Conservation (phyloP, 1,140 invertebrate genomes). For the Vanessa tameamea region DNA sequence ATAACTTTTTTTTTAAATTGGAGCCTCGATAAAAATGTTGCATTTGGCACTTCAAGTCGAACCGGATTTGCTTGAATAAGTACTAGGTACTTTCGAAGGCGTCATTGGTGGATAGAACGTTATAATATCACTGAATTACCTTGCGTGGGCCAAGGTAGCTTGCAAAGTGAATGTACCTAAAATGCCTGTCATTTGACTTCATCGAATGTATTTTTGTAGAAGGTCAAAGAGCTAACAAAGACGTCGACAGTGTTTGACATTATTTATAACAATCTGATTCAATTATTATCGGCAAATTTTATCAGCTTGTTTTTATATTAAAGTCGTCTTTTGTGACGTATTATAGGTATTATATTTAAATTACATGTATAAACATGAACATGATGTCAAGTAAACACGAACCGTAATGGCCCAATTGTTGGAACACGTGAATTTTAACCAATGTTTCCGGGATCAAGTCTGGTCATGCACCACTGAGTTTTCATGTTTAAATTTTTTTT, state of each 20-base stretch:
- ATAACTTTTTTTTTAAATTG: background rate
- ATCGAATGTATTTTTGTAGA: constrained; percentile 34
- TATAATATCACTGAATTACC: constrained; percentile 77
- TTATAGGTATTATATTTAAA: too few relatives aligned
- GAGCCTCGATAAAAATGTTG: constrained; percentile 10
- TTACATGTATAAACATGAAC: too few relatives aligned
- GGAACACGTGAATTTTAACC: too few relatives aligned
- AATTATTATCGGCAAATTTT: background rate
- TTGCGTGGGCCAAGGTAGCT: constrained; percentile 74
- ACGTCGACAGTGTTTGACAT: background rate
- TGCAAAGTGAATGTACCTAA: constrained; percentile 71
- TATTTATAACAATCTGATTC: background rate
- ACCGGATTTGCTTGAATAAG: constrained; percentile 59
- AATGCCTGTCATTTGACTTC: constrained; percentile 49
- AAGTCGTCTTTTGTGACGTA: too few relatives aligned
- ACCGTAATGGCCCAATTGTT: too few relatives aligned
- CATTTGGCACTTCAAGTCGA: constrained; percentile 35
- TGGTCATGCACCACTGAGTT: too few relatives aligned
- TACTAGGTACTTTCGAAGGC: constrained; percentile 69
- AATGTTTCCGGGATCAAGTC: too few relatives aligned
- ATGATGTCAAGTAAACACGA: too few relatives aligned
- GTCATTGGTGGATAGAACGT: constrained; percentile 70
- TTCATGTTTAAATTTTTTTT: too few relatives aligned
- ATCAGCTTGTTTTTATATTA: too few relatives aligned
- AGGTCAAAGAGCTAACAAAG: constrained; percentile 27